Conservation (phyloP, 2,113 vertebrate species). For the Lophius piscatorius region DNA sequence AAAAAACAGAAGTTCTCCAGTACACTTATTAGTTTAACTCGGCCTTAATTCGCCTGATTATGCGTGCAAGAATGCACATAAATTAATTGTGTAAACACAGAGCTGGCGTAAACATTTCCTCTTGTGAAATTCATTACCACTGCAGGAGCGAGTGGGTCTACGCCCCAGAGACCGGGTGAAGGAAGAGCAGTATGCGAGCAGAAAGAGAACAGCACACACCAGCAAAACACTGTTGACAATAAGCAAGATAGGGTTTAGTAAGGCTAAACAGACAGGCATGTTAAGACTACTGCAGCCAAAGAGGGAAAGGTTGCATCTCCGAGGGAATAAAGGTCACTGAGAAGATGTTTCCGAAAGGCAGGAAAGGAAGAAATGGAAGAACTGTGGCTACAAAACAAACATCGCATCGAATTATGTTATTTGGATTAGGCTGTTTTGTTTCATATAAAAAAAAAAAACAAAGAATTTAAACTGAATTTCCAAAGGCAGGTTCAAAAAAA, state of each 20-base stretch:
- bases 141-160: slow-evolving; percentile 56
- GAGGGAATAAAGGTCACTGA: slow-evolving; percentile 30
- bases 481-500: slow-evolving; percentile 19
- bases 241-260: slow-evolving; percentile 77
- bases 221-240: slow-evolving; percentile 65
- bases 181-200: slow-evolving; percentile 61
- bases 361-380: slow-evolving; percentile 9
- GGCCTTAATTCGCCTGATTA: slow-evolving; percentile 56
- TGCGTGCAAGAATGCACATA: slow-evolving; percentile 66
- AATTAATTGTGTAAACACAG: slow-evolving; percentile 73
- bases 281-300: slow-evolving; percentile 50
- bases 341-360: slow-evolving; percentile 9
- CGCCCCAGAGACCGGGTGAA: slow-evolving; percentile 56
- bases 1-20: slow-evolving; percentile 41
- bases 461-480: slow-evolving; percentile 36
- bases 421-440: no score
- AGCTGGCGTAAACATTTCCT: slow-evolving; percentile 63
- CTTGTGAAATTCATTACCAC: slow-evolving; percentile 73
- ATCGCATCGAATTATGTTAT: not conserved
- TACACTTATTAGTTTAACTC: slow-evolving; percentile 52
- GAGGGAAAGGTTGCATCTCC: slow-evolving; percentile 13
- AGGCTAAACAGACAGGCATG: slow-evolving; percentile 96
- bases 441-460: no score
- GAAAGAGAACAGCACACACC: slow-evolving; percentile 54
- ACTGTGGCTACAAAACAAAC: slow-evolving; percentile 16